Evolutionary conservation across 2,888 invertebrate species (phyloP).

Genomic region (Phengaris alcon): DNA sequence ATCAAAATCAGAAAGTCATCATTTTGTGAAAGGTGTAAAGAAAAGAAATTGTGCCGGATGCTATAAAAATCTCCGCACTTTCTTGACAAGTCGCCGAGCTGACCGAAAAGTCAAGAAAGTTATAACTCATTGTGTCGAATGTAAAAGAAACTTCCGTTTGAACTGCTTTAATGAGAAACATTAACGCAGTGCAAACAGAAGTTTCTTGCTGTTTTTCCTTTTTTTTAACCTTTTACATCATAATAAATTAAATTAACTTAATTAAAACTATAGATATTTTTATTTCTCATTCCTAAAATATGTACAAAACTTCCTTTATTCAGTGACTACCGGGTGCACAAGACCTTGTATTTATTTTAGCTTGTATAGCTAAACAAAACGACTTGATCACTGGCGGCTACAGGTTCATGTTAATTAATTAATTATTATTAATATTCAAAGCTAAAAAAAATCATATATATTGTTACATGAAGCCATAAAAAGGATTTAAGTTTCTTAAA

Average conservation of each 20-base stretch:
- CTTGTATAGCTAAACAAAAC: background rate
- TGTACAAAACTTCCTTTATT: too few relatives aligned
- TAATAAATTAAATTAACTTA: too few relatives aligned
- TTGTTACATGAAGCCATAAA: background rate
- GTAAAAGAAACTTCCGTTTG: too few relatives aligned
- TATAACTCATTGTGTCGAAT: background rate
- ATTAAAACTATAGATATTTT: too few relatives aligned
- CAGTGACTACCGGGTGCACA: background rate
- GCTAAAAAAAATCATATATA: background rate
- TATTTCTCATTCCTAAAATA: too few relatives aligned
- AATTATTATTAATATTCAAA: constrained; percentile 2
- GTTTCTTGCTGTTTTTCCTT: too few relatives aligned
- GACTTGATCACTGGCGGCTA: background rate
- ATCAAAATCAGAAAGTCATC: background rate
- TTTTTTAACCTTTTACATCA: too few relatives aligned
- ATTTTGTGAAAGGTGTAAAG: constrained; percentile 5
- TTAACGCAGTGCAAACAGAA: too few relatives aligned
- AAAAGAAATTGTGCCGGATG: constrained; percentile 5
- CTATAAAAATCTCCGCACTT: too few relatives aligned
- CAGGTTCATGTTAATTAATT: background rate
- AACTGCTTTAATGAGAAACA: too few relatives aligned
- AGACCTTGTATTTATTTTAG: constrained; percentile 3
- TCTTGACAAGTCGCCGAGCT: too few relatives aligned
- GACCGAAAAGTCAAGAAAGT: background rate
- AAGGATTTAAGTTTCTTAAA: too few relatives aligned